Percentiles rank a stretch among this genome's conserved stretches.
Evolutionary conservation across 2,113 vertebrate species (phyloP).

Genomic region (Vidua chalybeata): DNA sequence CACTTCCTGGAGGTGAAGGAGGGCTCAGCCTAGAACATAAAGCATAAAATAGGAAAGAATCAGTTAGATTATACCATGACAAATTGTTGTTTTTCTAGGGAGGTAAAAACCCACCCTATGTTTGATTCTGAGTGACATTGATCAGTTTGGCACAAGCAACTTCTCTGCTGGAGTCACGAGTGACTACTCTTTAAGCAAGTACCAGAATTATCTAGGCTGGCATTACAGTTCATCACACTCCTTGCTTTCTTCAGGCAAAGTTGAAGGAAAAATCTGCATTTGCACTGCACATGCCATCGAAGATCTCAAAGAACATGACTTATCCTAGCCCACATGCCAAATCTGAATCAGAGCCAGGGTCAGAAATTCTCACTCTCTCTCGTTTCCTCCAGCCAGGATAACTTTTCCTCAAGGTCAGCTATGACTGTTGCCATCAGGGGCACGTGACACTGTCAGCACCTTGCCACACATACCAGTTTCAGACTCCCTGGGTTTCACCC

Average conservation of each 20-base stretch:
- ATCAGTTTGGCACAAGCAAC: neutral
- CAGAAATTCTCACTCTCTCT: neutral
- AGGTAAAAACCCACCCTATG: neutral
- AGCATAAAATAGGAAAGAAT: conserved; percentile 56
- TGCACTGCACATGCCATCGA: neutral
- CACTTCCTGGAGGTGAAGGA: conserved; percentile 55
- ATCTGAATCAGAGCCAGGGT: neutral
- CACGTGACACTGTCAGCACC: neutral
- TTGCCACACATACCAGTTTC: neutral
- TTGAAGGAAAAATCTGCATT: conserved; percentile 29
- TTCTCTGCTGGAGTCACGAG: neutral
- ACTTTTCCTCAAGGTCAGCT: neutral
- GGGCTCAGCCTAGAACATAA: conserved; percentile 28
- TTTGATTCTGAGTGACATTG: conserved; percentile 43
- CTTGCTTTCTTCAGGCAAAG: conserved; percentile 42
- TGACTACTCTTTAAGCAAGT: conserved; percentile 26
- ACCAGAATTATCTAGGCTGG: neutral
- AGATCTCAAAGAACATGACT: neutral
- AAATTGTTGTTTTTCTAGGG: conserved; percentile 49
- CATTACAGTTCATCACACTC: conserved; percentile 12
- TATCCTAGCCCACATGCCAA: neutral
- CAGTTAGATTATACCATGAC: conserved; percentile 33
- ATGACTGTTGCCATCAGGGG: neutral
- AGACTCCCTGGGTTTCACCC: neutral
- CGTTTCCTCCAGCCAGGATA: neutral